A percentile compares a stretch with the other conserved stretches of the same genome.
Conservation (phyloP, 2,888 invertebrate species). For the Tolmerus cingulatus region DNA sequence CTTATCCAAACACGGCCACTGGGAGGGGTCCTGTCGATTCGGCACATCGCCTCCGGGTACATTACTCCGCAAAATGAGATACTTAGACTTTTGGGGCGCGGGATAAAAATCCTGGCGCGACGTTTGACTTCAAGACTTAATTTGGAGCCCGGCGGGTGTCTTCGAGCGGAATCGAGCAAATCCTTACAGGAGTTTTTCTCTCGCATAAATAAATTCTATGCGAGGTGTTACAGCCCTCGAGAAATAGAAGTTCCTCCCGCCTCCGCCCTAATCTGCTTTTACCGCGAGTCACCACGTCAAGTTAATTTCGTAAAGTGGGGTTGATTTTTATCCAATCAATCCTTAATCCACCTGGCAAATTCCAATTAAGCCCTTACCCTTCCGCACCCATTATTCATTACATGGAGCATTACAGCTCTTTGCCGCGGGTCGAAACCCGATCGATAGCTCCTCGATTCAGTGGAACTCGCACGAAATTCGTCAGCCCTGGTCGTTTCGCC, state of each 20-base stretch:
- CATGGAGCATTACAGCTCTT: not conserved
- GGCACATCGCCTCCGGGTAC: not conserved
- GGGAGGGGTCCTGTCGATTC: not conserved
- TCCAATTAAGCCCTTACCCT: not conserved
- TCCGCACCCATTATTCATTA: not conserved
- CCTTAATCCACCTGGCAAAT: not conserved
- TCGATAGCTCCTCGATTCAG: not conserved
- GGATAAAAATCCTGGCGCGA: not conserved
- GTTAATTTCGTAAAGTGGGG: not conserved
- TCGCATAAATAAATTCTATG: not conserved
- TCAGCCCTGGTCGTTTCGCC: not conserved
- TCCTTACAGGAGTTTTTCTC: not conserved
- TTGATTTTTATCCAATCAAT: not conserved
- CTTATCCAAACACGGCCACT: not conserved
- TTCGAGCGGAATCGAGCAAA: not conserved
- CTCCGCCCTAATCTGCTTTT: not conserved
- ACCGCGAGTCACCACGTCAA: not conserved
- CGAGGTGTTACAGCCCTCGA: not conserved
- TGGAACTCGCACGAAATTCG: not conserved
- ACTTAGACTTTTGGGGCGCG: not conserved
- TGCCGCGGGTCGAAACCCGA: not conserved
- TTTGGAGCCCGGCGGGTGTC: not conserved
- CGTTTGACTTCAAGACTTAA: not conserved
- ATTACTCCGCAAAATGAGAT: not conserved
- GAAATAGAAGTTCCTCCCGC: not conserved